Evolutionary conservation across 2,888 invertebrate species (phyloP).

Genomic region (Copidosoma aretas): DNA sequence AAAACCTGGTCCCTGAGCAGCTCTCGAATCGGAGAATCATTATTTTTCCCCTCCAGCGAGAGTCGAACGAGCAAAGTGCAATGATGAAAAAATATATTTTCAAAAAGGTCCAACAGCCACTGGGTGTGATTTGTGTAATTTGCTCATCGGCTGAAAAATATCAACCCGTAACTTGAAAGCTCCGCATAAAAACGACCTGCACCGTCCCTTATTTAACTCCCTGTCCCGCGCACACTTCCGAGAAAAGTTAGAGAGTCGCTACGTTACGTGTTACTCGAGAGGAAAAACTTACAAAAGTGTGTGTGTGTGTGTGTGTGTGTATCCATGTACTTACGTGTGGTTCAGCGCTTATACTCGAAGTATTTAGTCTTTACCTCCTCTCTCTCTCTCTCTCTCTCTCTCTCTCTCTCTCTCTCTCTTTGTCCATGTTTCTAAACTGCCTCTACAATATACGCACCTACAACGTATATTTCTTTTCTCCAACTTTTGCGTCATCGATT

Average conservation of each 20-base stretch:
- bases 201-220: too few relatives aligned
- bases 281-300: neutral
- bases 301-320: neutral
- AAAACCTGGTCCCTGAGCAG: too few relatives aligned
- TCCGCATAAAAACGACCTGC: conserved; percentile 39
- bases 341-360: too few relatives aligned
- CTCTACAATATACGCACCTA: conserved; percentile 41
- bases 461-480: conserved; percentile 47
- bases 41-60: too few relatives aligned
- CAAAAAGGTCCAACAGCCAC: too few relatives aligned
- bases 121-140: conserved; percentile 29
- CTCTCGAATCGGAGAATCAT: too few relatives aligned
- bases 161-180: conserved; percentile 48
- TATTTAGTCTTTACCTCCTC: too few relatives aligned
- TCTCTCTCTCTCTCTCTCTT: neutral
- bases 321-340: too few relatives aligned
- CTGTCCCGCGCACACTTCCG: conserved; percentile 44
- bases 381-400: too few relatives aligned
- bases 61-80: too few relatives aligned
- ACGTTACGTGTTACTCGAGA: conserved; percentile 46
- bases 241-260: conserved; percentile 48
- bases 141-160: conserved; percentile 39
- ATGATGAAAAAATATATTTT: too few relatives aligned
- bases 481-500: conserved; percentile 58
- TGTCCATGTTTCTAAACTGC: neutral